Percentiles rank a stretch among this genome's conserved stretches.
Evolutionary conservation across 2,797 vertebrate genomes (phyloP).

Genomic region (Lacerta bilineata): DNA sequence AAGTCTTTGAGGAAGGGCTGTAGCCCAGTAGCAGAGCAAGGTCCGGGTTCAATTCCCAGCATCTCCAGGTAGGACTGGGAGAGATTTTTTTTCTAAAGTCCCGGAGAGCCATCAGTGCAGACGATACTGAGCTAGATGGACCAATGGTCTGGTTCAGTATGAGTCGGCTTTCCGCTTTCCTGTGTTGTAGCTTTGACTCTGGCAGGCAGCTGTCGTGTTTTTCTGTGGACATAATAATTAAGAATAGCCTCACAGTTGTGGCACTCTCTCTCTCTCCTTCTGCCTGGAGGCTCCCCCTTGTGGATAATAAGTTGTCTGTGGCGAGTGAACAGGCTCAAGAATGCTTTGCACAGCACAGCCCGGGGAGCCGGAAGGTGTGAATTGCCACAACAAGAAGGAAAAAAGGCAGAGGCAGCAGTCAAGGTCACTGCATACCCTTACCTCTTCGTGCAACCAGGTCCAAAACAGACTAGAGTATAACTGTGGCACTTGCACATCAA

Average conservation of each 20-base stretch:
- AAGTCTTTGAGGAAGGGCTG: background rate
- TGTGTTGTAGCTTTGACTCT: background rate
- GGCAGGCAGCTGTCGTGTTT: slow-evolving; percentile 9
- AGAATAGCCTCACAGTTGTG: background rate
- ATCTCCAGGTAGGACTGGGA: no score
- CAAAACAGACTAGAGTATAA: background rate
- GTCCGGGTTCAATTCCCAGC: no score
- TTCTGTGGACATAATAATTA: background rate
- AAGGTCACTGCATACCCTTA: background rate
- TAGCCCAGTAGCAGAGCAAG: no score
- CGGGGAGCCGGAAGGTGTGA: background rate
- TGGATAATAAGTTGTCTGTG: background rate
- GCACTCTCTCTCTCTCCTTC: background rate
- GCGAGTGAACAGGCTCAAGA: background rate
- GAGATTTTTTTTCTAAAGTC: no score
- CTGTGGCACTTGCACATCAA: background rate
- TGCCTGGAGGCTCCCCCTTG: slow-evolving; percentile 28
- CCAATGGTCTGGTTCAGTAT: no score
- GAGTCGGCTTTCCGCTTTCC: no score
- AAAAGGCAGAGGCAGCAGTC: background rate
- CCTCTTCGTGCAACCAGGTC: background rate
- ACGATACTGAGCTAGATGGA: no score
- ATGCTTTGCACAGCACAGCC: background rate
- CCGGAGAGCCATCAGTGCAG: no score
- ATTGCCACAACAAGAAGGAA: background rate